Conservation (phyloP, 2,113 vertebrate species). For the Campylorhamphus procurvoides region DNA sequence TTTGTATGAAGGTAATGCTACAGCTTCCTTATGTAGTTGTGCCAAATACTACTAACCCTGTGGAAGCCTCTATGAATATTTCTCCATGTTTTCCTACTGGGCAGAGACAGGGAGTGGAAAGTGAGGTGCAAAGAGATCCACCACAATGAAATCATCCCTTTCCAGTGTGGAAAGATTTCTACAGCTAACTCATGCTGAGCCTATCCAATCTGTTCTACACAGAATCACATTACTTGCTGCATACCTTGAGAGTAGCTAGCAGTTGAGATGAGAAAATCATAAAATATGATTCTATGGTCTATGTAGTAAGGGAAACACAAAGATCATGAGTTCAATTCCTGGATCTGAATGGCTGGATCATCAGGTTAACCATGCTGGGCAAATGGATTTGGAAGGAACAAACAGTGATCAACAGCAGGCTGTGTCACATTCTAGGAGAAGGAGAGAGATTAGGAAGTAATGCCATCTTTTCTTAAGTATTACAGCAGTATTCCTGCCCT, state of each 20-base stretch:
- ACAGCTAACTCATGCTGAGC: neutral
- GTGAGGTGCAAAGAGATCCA: neutral
- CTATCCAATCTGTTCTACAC: neutral
- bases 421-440: rapidly evolving
- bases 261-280: neutral
- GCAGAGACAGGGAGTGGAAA: neutral
- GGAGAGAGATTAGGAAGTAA: neutral
- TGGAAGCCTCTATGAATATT: neutral
- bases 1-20: neutral
- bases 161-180: neutral
- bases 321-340: neutral
- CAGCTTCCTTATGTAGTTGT: neutral
- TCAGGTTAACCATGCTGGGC: neutral
- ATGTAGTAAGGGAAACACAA: neutral
- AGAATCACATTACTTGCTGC: neutral
- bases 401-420: neutral
- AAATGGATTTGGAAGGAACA: neutral
- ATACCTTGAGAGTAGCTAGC: neutral
- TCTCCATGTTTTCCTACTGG: neutral
- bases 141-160: neutral
- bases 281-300: too few relatives aligned
- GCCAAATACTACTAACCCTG: neutral
- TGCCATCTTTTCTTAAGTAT: neutral
- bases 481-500: neutral
- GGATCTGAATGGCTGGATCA: neutral